Percentiles rank a stretch among this genome's conserved stretches.
These are phyloP conservation scores for Tenodera sinensis DNA, from an alignment of 2,888 invertebrate genomes.

Conservation along the genomic window DNA sequence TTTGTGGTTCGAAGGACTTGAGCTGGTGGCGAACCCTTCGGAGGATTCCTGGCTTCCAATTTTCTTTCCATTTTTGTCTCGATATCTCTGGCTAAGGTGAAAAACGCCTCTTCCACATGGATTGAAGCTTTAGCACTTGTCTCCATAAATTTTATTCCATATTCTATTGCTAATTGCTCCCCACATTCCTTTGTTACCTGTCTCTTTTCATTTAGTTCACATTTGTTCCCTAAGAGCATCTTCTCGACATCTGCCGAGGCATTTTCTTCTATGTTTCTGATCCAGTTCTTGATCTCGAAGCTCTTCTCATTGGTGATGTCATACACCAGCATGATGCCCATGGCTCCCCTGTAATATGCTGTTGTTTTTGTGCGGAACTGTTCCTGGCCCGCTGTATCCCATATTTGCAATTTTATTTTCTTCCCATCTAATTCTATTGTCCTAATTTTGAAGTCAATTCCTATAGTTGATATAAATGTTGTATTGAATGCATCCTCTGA, in stretches of 20 bases:
- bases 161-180: constrained; percentile 94
- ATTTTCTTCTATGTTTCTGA: constrained; percentile 98
- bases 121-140: constrained; percentile 97
- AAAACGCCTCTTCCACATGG: constrained; percentile 97
- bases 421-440: constrained; percentile 97
- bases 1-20: constrained; percentile 69
- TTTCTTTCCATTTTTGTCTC: constrained; percentile 98
- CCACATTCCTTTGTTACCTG: constrained; percentile 93
- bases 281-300: constrained; percentile 99
- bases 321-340: constrained; percentile 99
- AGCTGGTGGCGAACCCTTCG: constrained; percentile 78
- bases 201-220: constrained; percentile 93
- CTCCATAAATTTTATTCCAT: constrained; percentile 98
- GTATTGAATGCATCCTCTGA: constrained; percentile 93
- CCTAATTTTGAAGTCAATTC: constrained; percentile 98
- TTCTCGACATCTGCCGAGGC: constrained; percentile 98
- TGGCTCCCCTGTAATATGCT: constrained; percentile 98
- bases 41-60: constrained; percentile 91
- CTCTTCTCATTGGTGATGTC: constrained; percentile 99
- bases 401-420: constrained; percentile 98
- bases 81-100: constrained; percentile 94
- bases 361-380: constrained; percentile 98
- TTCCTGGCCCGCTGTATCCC: constrained; percentile 99
- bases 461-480: constrained; percentile 93
- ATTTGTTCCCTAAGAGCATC: constrained; percentile 98